Conservation (phyloP, 2,113 vertebrate genomes). For the Corydoras maculifer region DNA sequence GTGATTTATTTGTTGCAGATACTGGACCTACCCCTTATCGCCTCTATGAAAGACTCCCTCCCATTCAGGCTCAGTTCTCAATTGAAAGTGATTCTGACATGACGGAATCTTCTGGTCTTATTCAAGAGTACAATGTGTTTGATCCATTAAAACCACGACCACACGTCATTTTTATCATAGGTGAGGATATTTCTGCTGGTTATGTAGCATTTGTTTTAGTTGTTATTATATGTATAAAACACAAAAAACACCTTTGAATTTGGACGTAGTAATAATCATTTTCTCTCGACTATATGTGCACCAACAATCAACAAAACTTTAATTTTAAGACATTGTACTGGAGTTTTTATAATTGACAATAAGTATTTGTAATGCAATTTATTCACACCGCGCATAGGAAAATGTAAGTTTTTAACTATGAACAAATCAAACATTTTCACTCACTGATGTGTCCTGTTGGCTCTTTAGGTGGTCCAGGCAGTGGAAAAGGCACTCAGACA, state of each 20-base stretch:
- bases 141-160: slow-evolving; percentile 54
- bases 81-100: slow-evolving; percentile 67
- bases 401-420: too few species aligned
- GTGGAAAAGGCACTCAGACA: slow-evolving; percentile 63
- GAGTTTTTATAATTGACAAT: too few species aligned
- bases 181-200: slow-evolving; percentile 41
- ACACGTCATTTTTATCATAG: slow-evolving; percentile 61
- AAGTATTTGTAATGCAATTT: too few species aligned
- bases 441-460: not conserved
- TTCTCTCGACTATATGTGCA: too few species aligned
- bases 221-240: too few species aligned
- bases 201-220: too few species aligned
- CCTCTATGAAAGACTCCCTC: slow-evolving; percentile 50
- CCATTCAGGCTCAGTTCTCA: slow-evolving; percentile 61
- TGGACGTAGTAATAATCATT: too few species aligned
- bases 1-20: not conserved
- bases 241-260: too few species aligned
- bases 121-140: slow-evolving; percentile 63
- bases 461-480: slow-evolving; percentile 59
- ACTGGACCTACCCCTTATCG: slow-evolving; percentile 40
- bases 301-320: too few species aligned
- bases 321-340: too few species aligned
- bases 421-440: not conserved
- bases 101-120: slow-evolving; percentile 60
- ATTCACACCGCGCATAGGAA: too few species aligned